Base-by-base conservation (phyloP, 2,888 invertebrate genomes). In the Plagodis pulveraria region DNA sequence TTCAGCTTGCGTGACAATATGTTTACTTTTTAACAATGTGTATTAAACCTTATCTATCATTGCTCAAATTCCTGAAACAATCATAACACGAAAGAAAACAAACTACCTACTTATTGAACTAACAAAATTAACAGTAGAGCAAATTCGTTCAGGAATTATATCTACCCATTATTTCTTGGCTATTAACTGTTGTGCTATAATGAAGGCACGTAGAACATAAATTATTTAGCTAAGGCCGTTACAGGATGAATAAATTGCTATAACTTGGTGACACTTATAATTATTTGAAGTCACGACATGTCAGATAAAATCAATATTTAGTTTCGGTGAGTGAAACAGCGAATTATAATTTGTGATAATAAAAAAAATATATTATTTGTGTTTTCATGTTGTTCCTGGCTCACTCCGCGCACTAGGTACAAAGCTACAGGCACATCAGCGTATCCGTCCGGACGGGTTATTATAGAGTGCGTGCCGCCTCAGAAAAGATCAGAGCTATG, bases 1-100 rank as follows among this genome's bases (percentile, higher is more conserved):
- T 34, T 0, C 44, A 38, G 57, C 36, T 65, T 48, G 67, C 63
- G 65, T 67, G 67, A 50, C n/a, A 40, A 43, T 58, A 58, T 58
- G 47, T 52, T 35, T 22, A 53, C 46, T 8, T 36, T 53, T 45
- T 56, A 55, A 54, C 50, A 47, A 12, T 51, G 46, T 65, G 11
- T 60, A 22, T 62, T 44, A 35, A 42, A 56, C 53, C 43, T 63
- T 56, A 60, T 65, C 48, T 61, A 60, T 58, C 34, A 61, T 47
- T 38, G 32, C 43, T 41, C 9, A 8, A 46, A 50, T 49, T 50
- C n/a, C 52, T 46, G 56, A 22, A 22, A 54, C n/a, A 46, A 59
- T 64, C 56, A 54, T 11, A 12, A 44, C 63, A 62, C 57, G 59
- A 50, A 59, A 22, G 22, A 22, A 22, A 22, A 22, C 22, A 22